phyloP scores from a whole-genome alignment of 2,113 vertebrate genomes.

The Tretioscincus oriximinensis region DNA sequence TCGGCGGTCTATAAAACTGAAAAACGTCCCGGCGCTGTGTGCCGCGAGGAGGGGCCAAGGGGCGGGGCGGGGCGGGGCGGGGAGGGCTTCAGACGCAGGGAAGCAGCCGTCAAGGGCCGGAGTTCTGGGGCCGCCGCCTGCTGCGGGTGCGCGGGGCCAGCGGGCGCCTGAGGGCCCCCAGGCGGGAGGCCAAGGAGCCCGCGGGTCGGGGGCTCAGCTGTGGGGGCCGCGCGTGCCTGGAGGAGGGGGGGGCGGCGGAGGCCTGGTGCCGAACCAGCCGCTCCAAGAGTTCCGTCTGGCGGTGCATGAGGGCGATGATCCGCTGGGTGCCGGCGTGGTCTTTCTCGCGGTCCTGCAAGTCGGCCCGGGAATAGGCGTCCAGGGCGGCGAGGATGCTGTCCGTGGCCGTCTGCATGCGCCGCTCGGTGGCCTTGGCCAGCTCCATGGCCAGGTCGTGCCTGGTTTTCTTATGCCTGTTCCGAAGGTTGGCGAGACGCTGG shows the following conservation, averaged over 20 bases:
- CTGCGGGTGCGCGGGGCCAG: neutral
- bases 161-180: neutral
- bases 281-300: slow-evolving; percentile 14
- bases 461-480: slow-evolving; percentile 17
- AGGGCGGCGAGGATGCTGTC: neutral
- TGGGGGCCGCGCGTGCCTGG: neutral
- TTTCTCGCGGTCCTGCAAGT: slow-evolving; percentile 6
- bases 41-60: too few species aligned
- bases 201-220: neutral
- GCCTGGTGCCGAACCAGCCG: neutral
- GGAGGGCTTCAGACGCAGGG: too few species aligned
- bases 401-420: neutral
- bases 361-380: neutral
- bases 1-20: neutral
- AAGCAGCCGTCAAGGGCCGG: neutral
- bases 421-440: neutral
- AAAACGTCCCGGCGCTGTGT: too few species aligned
- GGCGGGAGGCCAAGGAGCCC: neutral
- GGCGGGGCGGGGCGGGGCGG: too few species aligned
- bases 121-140: slow-evolving; percentile 7
- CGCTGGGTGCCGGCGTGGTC: neutral
- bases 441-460: neutral
- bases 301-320: slow-evolving; percentile 11
- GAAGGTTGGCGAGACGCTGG: neutral
- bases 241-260: neutral